phyloP scores from a whole-genome alignment of 2,797 vertebrate species.

The Synanceia verrucosa region DNA sequence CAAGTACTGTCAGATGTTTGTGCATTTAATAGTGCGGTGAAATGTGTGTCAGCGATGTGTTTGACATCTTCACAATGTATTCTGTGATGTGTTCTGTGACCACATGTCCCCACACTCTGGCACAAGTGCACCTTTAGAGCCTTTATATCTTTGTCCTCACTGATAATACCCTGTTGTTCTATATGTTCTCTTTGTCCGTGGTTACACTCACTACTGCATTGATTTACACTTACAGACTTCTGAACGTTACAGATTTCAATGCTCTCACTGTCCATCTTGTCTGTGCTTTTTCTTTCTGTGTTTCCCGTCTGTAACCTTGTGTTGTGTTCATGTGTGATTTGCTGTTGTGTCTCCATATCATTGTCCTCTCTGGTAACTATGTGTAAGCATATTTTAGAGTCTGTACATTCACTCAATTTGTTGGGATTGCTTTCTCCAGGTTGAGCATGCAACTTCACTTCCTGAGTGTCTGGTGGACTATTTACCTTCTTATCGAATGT shows the following conservation, averaged over 20 bases:
- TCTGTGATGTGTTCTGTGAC: not conserved
- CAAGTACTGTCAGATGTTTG: not conserved
- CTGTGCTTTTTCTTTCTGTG: not conserved
- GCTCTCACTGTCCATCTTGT: not conserved
- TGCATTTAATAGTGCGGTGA: conserved; percentile 5
- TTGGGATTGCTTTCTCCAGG: not conserved
- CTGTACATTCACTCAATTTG: not conserved
- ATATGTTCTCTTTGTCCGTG: not conserved
- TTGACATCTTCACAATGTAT: not conserved
- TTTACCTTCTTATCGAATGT: conserved; percentile 40
- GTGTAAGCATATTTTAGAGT: conserved; percentile 23
- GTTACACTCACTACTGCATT: not conserved
- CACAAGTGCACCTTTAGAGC: not conserved
- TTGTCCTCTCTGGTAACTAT: conserved; percentile 3
- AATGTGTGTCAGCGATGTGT: not conserved
- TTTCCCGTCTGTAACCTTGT: not conserved
- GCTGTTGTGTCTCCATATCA: conserved; percentile 1
- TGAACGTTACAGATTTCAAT: conserved; percentile 3
- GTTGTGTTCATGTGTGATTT: not conserved
- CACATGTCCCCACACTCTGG: not conserved
- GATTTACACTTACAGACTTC: conserved; percentile 9
- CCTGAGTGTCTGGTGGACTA: conserved; percentile 3
- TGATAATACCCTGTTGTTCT: not conserved
- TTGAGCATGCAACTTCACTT: conserved; percentile 13
- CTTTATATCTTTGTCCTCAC: not conserved